Conservation (phyloP, 2,888 invertebrate genomes). For the Anoplius nigerrimus region DNA sequence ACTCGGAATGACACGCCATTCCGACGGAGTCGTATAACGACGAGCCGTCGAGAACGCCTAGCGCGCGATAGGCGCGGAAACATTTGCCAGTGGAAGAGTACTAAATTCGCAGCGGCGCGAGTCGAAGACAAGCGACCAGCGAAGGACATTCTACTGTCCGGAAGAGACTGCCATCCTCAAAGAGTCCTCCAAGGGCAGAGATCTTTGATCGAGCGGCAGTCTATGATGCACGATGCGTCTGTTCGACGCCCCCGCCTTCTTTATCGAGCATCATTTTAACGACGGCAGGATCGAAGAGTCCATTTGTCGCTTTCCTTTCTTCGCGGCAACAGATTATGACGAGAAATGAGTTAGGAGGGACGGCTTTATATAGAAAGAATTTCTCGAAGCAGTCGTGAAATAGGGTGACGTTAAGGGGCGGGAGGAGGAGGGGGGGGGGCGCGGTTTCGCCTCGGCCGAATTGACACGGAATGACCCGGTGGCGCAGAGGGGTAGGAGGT, state of each 20-base stretch:
- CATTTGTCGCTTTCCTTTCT: too few species aligned
- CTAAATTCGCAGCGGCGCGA: slow-evolving; percentile 25
- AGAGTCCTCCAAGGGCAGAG: too few species aligned
- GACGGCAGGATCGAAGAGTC: too few species aligned
- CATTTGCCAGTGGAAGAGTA: slow-evolving; percentile 17
- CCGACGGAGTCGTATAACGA: slow-evolving; percentile 31
- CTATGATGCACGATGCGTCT: too few species aligned
- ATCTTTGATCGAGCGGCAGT: background rate
- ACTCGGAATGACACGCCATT: slow-evolving; percentile 23
- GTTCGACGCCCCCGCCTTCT: too few species aligned
- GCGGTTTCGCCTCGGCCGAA: slow-evolving; percentile 8
- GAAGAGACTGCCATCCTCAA: background rate
- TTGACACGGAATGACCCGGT: background rate
- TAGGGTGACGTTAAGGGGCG: too few species aligned
- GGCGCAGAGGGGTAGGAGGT: background rate
- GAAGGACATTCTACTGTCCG: too few species aligned
- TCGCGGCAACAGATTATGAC: background rate
- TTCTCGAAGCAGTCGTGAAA: background rate
- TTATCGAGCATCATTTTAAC: too few species aligned
- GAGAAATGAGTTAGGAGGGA: background rate
- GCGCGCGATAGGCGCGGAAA: slow-evolving; percentile 7
- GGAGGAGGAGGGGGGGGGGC: background rate
- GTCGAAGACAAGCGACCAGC: background rate
- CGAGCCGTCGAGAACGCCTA: slow-evolving; percentile 24
- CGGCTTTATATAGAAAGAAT: background rate